Percentiles rank a stretch among this genome's conserved stretches.
phyloP scores from a whole-genome alignment of 2,888 invertebrate species.

The Drosophila parthenogenetica region DNA sequence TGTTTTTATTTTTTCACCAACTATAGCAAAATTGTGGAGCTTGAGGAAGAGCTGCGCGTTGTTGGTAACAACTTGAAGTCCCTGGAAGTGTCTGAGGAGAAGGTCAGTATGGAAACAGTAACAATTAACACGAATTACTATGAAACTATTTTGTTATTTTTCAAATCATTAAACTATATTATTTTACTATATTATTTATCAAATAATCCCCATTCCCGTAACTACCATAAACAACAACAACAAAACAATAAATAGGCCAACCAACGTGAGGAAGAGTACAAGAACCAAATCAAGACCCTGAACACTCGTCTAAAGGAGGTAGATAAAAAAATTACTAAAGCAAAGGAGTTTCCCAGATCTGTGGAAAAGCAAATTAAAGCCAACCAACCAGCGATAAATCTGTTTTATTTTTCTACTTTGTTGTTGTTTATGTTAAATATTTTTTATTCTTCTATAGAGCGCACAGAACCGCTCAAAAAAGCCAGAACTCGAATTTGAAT shows the following conservation, averaged over 20 bases:
- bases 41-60: slow-evolving; percentile 99
- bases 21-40: slow-evolving; percentile 98
- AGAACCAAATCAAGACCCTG: slow-evolving; percentile 99
- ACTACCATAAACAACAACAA: slow-evolving; percentile 66
- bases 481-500: slow-evolving; percentile 15
- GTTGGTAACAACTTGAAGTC: slow-evolving; percentile 99
- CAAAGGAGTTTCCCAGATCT: slow-evolving; percentile 70
- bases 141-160: no score
- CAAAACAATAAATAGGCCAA: slow-evolving; percentile 91
- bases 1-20: slow-evolving; percentile 9
- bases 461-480: slow-evolving; percentile 39
- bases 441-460: slow-evolving; percentile 29
- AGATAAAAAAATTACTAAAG: slow-evolving; percentile 55
- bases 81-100: slow-evolving; percentile 99
- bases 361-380: slow-evolving; percentile 47
- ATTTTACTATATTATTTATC: slow-evolving; percentile 14
- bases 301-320: slow-evolving; percentile 99
- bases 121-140: no score
- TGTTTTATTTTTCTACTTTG: slow-evolving; percentile 47
- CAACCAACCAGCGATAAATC: slow-evolving; percentile 59
- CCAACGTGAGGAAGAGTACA: slow-evolving; percentile 99
- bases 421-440: slow-evolving; percentile 66
- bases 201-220: slow-evolving; percentile 28
- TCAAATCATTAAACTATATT: no score
- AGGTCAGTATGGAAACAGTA: slow-evolving; percentile 88